Evolutionary conservation across 2,113 vertebrate genomes (phyloP).

Genomic region (Vombatus ursinus): DNA sequence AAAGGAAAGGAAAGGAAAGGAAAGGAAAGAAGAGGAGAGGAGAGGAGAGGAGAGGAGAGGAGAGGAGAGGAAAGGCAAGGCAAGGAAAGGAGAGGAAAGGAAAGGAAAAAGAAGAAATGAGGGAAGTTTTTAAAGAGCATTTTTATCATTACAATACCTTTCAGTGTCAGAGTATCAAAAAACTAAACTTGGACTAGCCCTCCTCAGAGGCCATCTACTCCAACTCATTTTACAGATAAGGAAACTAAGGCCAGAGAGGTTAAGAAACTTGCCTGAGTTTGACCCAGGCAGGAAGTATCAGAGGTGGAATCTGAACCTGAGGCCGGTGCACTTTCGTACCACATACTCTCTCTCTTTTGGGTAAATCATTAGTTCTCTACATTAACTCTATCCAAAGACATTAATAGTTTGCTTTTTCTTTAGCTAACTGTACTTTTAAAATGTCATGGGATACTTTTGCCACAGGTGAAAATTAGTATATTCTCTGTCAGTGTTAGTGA

Average conservation of each 20-base stretch:
- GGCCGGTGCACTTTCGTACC: neutral
- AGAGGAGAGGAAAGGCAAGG: no score
- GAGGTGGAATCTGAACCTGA: neutral
- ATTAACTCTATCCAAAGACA: neutral
- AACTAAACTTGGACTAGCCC: neutral
- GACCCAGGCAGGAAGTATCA: neutral
- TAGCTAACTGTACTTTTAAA: neutral
- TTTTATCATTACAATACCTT: neutral
- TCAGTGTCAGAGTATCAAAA: neutral
- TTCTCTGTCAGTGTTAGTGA: constrained; percentile 13
- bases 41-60: no score
- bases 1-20: no score
- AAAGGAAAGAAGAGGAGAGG: no score
- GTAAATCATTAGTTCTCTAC: neutral
- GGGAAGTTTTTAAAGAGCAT: neutral
- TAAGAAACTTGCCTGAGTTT: neutral
- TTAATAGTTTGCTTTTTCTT: neutral
- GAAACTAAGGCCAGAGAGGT: neutral
- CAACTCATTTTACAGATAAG: neutral
- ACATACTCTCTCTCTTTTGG: neutral
- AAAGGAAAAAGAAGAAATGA: no score
- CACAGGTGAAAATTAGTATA: neutral
- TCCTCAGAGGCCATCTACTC: neutral
- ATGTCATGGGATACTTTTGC: neutral
- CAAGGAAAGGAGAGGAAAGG: no score